Evolutionary conservation across 2,797 vertebrate species (phyloP).

Genomic region (Phataginus tricuspis): DNA sequence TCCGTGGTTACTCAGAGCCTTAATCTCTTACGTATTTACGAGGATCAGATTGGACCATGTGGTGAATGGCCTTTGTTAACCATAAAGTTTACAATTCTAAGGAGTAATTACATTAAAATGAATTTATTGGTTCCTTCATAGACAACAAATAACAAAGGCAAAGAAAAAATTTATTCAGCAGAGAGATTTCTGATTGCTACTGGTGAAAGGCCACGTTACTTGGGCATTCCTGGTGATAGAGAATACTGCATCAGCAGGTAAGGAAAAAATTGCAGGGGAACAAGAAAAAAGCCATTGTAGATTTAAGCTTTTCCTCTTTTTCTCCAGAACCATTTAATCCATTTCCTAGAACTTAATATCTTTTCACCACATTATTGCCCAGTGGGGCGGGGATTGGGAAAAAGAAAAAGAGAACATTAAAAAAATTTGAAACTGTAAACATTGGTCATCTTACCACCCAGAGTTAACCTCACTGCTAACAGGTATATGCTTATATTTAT

Average conservation of each 20-base stretch:
- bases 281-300: not conserved
- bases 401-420: conserved; percentile 3
- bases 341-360: not conserved
- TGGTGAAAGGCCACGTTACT: conserved; percentile 89
- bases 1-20: not conserved
- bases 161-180: conserved; percentile 86
- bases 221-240: conserved; percentile 88
- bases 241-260: conserved; percentile 92
- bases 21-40: not conserved
- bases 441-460: not conserved
- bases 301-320: not conserved
- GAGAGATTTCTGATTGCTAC: conserved; percentile 90
- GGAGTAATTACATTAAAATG: not conserved
- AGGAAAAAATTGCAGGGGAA: not conserved
- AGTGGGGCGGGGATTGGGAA: not conserved
- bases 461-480: not conserved
- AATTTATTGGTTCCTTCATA: conserved; percentile 73
- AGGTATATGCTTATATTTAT: not conserved
- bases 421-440: not conserved
- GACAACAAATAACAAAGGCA: conserved; percentile 88
- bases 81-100: not conserved
- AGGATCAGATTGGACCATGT: not conserved
- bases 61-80: not conserved
- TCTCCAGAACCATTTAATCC: not conserved
- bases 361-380: not conserved